Evolutionary conservation across 1,140 invertebrate genomes (phyloP), one percentile per base, ranked within the genome.

Genomic region (Druon quercuslanigerum): DNA sequence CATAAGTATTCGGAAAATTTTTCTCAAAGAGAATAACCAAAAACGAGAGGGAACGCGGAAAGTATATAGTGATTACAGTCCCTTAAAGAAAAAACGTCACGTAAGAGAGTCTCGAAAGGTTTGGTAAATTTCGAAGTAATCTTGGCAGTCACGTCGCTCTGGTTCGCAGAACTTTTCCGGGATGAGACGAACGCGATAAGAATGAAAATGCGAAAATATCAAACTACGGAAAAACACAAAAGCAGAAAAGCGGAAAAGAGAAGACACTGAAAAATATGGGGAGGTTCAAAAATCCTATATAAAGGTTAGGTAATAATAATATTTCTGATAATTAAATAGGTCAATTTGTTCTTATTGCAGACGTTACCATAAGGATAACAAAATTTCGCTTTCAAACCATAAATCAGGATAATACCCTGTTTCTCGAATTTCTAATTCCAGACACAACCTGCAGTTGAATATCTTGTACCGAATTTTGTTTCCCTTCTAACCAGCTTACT

Each of bases 111-210:
- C 60, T 66, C 40, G 25, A 66, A 66, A 40, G 60, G 60, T 40
- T 66, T 66, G n/a, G 60, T 14, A 66, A 66, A 66, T 66, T 66
- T 66, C 25, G 13, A 66, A 66, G 25, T 66, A 66, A 66, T 66
- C 60, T 66, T 66, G 60, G 60, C 33, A 33, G 60, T 66, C 60
- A 66, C 60, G 60, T 66, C 25, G 60, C 60, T 66, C 60, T 66
- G 60, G 60, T 46, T 66, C 60, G 14, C 60, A 46, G 14, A 66
- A 66, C 60, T 66, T 66, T 66, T 66, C 25, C 33, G n/a, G 60
- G 60, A 66, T 66, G 60, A 66, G 60, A 14, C 60, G 60, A 66
- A 66, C 60, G 60, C 60, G 60, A 66, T 66, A 40, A 66, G 60
- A 66, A 66, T 66, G 60, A 66, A 66, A 66, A 66, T 66, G 60